Evolutionary conservation across 2,888 invertebrate genomes (phyloP), one percentile per base, ranked within the genome.

Genomic region (Gymnosoma rotundatum): DNA sequence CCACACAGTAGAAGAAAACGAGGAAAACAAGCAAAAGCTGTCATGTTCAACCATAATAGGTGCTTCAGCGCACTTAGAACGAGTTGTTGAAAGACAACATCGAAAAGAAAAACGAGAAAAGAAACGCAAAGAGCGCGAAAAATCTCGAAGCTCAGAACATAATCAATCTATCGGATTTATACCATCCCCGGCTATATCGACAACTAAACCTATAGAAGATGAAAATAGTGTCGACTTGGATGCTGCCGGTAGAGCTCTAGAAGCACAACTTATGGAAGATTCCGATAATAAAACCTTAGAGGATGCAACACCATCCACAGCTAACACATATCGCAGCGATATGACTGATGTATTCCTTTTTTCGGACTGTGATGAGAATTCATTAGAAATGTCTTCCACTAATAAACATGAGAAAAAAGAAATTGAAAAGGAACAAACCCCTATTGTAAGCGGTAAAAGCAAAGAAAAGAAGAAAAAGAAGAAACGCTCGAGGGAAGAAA

Each of bases 391-490:
- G 56, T 61, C 67, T 32, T 25, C 58, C 25, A 42, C 45, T 61
- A 61, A 87, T 14, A 88, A 91, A 79, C 87, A 89, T 14, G 91
- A 91, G 6, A 81, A 83, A 48, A 72, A 80, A 54, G 83, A 80
- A 38, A 52, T 18, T 2, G 87, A 87, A 21, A 87, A 83, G 50
- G 70, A 76, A 1, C 86, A 83, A 42, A 66, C 73, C n/a, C 21
- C 83, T 20, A 42, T 54, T 20, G 6, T 78, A 1, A 74, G 79
- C 50, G 66, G 79, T 67, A 90, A 96, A 86, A 93, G 93, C 70
- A 96, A 95, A 89, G 96, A 96, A 87, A 96, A 95, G 92, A 96
- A 96, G 92, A 97, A 97, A 92, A 97, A 97, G 91, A 95, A 96
- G 88, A 97, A 97, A 91, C 96, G 95, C 89, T 96, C 95, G 73